Evolutionary conservation across 2,797 vertebrate genomes (phyloP).

Genomic region (Pipistrellus kuhlii): DNA sequence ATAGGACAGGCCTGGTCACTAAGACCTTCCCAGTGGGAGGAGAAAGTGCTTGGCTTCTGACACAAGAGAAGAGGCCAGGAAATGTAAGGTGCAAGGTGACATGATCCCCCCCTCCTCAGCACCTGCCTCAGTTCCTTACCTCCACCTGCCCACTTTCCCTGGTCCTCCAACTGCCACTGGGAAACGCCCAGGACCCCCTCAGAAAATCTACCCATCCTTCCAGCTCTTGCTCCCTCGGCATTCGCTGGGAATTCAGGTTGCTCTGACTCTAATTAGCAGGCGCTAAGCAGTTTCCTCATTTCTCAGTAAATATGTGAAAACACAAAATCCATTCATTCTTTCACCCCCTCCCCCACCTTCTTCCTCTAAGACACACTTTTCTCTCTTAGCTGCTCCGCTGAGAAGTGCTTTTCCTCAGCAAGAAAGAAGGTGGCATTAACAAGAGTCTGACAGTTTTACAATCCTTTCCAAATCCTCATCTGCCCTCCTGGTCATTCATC

Average conservation of each 20-base stretch:
- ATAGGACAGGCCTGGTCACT: not conserved
- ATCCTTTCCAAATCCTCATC: conserved; percentile 46
- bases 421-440: not conserved
- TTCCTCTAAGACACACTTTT: conserved; percentile 28
- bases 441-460: conserved; percentile 2
- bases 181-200: not conserved
- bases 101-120: not conserved
- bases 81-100: not conserved
- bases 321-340: conserved; percentile 77
- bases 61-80: not conserved
- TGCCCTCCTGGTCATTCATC: conserved; percentile 42
- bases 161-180: not conserved
- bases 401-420: conserved; percentile 62
- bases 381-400: conserved; percentile 51
- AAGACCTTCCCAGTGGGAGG: not conserved
- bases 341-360: not conserved
- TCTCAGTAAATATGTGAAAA: conserved; percentile 82
- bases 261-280: conserved; percentile 79
- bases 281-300: conserved; percentile 76
- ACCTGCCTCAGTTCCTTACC: not conserved
- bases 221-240: conserved; percentile 19
- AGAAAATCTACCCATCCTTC: conserved; percentile 38
- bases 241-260: conserved; percentile 68
- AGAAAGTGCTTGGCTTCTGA: not conserved
- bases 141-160: not conserved